Percentiles rank a stretch among this genome's conserved stretches.
Conservation (phyloP, 2,797 vertebrate species). For the Pipistrellus pygmaeus region DNA sequence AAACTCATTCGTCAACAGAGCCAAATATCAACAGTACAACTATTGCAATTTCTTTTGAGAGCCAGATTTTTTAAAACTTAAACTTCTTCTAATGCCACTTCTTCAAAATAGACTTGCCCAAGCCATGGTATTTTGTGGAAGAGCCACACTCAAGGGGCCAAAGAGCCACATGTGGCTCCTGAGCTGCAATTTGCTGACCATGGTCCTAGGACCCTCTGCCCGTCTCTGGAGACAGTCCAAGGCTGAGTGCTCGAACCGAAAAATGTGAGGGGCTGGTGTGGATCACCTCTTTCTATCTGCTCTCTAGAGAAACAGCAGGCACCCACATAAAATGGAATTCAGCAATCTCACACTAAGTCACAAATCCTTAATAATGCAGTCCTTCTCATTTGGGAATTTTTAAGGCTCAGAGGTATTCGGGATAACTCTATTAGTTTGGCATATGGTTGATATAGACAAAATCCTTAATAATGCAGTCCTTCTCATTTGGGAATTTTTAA, state of each 20-base stretch:
- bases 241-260: neutral
- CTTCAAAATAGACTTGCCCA: no score
- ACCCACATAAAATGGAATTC: neutral
- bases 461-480: neutral
- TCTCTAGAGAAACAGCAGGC: neutral
- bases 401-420: neutral
- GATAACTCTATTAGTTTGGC: constrained; percentile 24
- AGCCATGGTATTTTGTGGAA: no score
- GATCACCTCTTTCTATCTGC: neutral
- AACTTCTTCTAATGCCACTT: no score
- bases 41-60: no score
- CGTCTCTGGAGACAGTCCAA: neutral
- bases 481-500: neutral
- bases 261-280: neutral
- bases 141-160: no score
- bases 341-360: neutral
- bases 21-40: no score
- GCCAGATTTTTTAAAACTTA: no score
- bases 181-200: no score
- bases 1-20: no score
- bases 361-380: neutral
- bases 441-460: neutral
- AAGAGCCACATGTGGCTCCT: no score
- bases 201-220: neutral
- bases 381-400: neutral